Evolutionary conservation across 2,113 vertebrate species (phyloP).

Genomic region (Corythoichthys intestinalis): DNA sequence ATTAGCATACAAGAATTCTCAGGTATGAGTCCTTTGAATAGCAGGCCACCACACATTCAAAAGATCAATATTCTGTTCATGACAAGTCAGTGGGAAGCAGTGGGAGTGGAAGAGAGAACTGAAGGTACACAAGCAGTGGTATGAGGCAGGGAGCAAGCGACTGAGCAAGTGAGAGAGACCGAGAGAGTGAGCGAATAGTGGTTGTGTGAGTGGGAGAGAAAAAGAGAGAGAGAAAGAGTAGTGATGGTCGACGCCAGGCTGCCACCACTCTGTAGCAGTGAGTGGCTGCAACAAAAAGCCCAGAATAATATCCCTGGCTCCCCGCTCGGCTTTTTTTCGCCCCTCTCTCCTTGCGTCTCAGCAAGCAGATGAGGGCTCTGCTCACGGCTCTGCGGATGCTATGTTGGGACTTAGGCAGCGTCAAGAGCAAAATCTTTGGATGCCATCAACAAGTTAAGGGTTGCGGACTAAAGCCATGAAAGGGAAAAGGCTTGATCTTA

Average conservation of each 20-base stretch:
- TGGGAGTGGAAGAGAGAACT: constrained; percentile 50
- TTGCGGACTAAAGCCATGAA: constrained; percentile 73
- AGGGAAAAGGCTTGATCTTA: constrained; percentile 73
- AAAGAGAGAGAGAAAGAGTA: constrained; percentile 77
- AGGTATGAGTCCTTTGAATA: constrained; percentile 65
- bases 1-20: constrained; percentile 40
- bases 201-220: constrained; percentile 46
- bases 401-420: constrained; percentile 75
- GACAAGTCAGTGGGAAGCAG: constrained; percentile 58
- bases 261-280: constrained; percentile 94
- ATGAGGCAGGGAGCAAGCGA: constrained; percentile 61
- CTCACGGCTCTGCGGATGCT: constrained; percentile 81
- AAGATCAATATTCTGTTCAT: constrained; percentile 75
- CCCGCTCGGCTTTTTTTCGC: constrained; percentile 64
- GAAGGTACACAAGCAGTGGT: constrained; percentile 59
- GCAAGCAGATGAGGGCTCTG: constrained; percentile 87
- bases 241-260: constrained; percentile 96
- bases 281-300: constrained; percentile 96
- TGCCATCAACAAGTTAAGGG: constrained; percentile 98
- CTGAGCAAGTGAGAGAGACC: constrained; percentile 48
- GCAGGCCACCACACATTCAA: constrained; percentile 64
- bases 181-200: constrained; percentile 65
- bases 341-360: constrained; percentile 78
- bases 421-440: constrained; percentile 83
- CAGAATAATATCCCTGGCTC: constrained; percentile 76